These are phyloP conservation scores for Galeopsomyia nigrocyanea DNA, from an alignment of 2,888 invertebrate species.

Conservation along the genomic window DNA sequence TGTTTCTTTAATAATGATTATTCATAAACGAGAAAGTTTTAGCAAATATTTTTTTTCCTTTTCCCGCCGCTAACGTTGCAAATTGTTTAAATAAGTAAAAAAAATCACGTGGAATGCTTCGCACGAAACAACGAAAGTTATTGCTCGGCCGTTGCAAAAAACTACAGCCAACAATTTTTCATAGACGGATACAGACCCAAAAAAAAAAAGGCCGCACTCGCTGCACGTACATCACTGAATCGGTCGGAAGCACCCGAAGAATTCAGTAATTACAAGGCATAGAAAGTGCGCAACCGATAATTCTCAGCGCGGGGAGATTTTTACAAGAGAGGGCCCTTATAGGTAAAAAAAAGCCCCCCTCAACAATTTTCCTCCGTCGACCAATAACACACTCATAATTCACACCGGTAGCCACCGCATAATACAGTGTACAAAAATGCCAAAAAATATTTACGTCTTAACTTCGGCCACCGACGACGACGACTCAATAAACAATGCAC, in stretches of 20 bases:
- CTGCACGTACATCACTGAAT: background rate
- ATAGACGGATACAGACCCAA: too few relatives aligned
- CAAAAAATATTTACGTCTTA: conserved; percentile 14
- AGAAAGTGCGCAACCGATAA: too few relatives aligned
- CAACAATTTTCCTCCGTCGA: conserved; percentile 4
- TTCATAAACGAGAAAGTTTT: conserved; percentile 23
- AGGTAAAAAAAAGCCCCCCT: conserved; percentile 5
- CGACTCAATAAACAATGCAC: conserved; percentile 25
- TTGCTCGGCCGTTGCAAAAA: background rate
- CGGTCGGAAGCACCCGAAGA: too few relatives aligned
- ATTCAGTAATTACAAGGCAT: too few relatives aligned
- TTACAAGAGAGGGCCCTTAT: too few relatives aligned
- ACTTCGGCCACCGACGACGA: conserved; percentile 22
- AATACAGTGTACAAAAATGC: background rate
- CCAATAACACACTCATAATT: too few relatives aligned
- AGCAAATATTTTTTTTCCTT: background rate
- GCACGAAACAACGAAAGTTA: background rate
- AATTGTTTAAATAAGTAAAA: background rate
- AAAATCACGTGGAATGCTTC: too few relatives aligned
- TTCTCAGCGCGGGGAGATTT: too few relatives aligned
- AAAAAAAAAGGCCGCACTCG: background rate
- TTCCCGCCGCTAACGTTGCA: background rate
- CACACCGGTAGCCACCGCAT: background rate
- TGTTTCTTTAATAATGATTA: conserved; percentile 30
- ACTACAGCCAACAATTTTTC: background rate